Conservation (phyloP, 92 coral and sea anemone species). For the Phymanthus crucifer region DNA sequence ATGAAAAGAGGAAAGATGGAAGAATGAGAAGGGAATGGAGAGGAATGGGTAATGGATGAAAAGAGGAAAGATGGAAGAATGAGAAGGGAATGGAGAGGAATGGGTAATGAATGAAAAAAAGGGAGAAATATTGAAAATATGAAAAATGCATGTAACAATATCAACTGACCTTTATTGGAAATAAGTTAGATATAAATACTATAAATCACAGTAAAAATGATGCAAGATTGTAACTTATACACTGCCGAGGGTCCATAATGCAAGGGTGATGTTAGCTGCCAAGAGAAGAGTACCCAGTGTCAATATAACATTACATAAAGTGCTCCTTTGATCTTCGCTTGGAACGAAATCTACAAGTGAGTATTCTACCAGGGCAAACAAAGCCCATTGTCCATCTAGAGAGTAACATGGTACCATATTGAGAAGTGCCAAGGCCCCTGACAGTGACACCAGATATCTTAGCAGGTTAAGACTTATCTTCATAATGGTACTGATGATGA, state of each 20-base stretch:
- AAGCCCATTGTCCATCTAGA: slow-evolving; percentile 97
- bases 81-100: too few relatives aligned
- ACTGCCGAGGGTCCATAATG: slow-evolving; percentile 94
- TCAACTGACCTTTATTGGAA: background rate
- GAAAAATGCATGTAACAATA: background rate
- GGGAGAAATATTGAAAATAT: too few relatives aligned
- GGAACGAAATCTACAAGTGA: slow-evolving; percentile 63
- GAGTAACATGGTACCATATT: slow-evolving; percentile 96
- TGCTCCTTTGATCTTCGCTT: slow-evolving; percentile 78
- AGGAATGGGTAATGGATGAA: too few relatives aligned
- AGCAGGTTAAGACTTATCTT: slow-evolving; percentile 24
- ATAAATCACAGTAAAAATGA: background rate
- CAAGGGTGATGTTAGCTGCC: slow-evolving; percentile 86
- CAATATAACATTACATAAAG: slow-evolving; percentile 75
- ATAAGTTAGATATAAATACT: slow-evolving; percentile 7
- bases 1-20: too few relatives aligned
- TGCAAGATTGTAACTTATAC: slow-evolving; percentile 9
- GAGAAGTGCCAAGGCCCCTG: slow-evolving; percentile 86
- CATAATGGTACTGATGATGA: background rate
- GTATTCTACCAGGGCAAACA: slow-evolving; percentile 86
- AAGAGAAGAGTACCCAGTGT: slow-evolving; percentile 87
- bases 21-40: too few relatives aligned
- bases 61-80: too few relatives aligned
- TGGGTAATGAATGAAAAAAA: too few relatives aligned
- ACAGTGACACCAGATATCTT: slow-evolving; percentile 89